phyloP scores from a whole-genome alignment of 2,113 vertebrate species.

The Catagonus wagneri region DNA sequence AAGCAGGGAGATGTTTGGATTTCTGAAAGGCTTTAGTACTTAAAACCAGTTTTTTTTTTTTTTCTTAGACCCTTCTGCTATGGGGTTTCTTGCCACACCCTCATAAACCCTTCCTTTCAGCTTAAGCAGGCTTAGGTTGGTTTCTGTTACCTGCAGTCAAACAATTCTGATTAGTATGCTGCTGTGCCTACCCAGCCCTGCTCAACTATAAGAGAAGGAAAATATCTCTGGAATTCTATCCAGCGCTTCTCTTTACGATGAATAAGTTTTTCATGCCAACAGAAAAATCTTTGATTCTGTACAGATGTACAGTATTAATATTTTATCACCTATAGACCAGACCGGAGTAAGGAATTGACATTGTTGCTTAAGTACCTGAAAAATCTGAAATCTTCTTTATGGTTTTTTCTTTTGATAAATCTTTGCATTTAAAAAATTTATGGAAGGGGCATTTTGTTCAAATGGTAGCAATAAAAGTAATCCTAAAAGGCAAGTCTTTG shows the following conservation, averaged over 20 bases:
- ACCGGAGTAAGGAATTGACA: conserved; percentile 45
- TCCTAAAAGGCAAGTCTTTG: conserved; percentile 53
- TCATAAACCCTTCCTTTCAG: conserved; percentile 40
- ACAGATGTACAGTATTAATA: conserved; percentile 76
- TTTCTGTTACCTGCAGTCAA: conserved; percentile 9
- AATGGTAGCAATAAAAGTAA: conserved; percentile 57
- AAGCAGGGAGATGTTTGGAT: not conserved
- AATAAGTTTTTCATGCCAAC: conserved; percentile 38
- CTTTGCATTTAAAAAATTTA: conserved; percentile 68
- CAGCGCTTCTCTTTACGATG: conserved; percentile 43
- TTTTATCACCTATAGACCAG: conserved; percentile 60
- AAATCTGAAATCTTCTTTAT: conserved; percentile 51
- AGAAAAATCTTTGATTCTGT: conserved; percentile 67
- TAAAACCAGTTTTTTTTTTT: not conserved
- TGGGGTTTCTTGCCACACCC: not conserved
- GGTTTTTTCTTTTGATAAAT: conserved; percentile 65
- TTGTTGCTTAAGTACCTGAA: conserved; percentile 30
- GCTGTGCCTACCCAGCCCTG: not conserved
- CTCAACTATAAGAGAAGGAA: not conserved
- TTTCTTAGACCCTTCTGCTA: not conserved
- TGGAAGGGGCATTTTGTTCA: conserved; percentile 66
- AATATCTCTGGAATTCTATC: not conserved
- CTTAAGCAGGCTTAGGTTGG: not conserved
- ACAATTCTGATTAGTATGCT: not conserved
- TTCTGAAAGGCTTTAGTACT: not conserved